Evolutionary conservation across 2,113 vertebrate genomes (phyloP).

Genomic region (Arizona elegans): DNA sequence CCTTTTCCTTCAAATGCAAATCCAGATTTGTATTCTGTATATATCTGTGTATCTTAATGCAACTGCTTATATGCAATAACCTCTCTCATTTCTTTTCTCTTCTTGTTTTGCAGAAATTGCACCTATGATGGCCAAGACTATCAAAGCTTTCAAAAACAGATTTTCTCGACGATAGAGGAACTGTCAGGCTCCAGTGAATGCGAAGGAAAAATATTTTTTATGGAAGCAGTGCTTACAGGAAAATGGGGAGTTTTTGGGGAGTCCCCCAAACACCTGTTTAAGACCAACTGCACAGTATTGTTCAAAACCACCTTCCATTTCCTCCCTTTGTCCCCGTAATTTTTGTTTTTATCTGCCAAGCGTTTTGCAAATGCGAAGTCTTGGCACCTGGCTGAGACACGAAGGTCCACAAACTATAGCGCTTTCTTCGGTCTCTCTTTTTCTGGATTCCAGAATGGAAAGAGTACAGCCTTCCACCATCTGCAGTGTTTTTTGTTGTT

Average conservation of each 20-base stretch:
- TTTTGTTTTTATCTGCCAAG: constrained; percentile 44
- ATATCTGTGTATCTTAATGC: not conserved
- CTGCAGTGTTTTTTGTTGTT: constrained; percentile 26
- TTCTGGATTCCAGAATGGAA: constrained; percentile 71
- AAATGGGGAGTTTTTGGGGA: constrained; percentile 30
- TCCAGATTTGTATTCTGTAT: not conserved
- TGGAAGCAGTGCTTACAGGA: constrained; percentile 44
- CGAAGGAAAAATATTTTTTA: constrained; percentile 40
- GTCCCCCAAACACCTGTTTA: constrained; percentile 44
- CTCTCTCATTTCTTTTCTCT: not conserved
- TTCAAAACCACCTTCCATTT: constrained; percentile 51
- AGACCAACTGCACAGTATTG: constrained; percentile 64
- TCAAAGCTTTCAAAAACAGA: constrained; percentile 98
- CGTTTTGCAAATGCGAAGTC: constrained; percentile 67
- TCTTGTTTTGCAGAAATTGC: constrained; percentile 84
- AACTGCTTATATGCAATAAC: not conserved
- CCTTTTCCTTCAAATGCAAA: not conserved
- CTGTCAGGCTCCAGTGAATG: constrained; percentile 31
- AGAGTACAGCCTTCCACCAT: constrained; percentile 62
- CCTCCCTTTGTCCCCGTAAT: constrained; percentile 49
- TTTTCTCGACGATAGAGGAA: constrained; percentile 90
- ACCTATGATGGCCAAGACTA: constrained; percentile 99
- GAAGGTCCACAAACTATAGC: constrained; percentile 70
- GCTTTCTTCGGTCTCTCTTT: constrained; percentile 69
- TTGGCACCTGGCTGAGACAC: constrained; percentile 65